Percentiles rank a stretch among this genome's conserved stretches.
Conservation (phyloP, 2,797 vertebrate genomes). For the Hoplostethus mediterraneus region DNA sequence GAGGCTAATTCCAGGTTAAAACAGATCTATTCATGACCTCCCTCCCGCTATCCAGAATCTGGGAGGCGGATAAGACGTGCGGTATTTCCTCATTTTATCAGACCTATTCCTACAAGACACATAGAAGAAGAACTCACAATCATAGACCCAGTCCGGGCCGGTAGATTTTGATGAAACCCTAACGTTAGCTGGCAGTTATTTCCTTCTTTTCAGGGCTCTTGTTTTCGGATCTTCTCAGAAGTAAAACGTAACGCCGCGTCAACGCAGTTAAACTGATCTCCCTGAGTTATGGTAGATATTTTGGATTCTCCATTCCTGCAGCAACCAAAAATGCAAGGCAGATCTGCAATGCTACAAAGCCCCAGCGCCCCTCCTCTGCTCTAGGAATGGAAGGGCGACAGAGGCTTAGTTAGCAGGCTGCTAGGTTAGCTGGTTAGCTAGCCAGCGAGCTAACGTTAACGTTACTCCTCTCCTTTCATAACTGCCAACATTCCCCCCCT, state of each 20-base stretch:
- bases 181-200: constrained; percentile 43
- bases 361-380: constrained; percentile 85
- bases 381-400: constrained; percentile 81
- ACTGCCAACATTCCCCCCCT: constrained; percentile 56
- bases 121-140: constrained; percentile 61
- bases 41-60: constrained; percentile 50
- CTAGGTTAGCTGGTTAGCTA: constrained; percentile 74
- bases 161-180: constrained; percentile 64
- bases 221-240: constrained; percentile 42
- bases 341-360: constrained; percentile 88
- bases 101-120: constrained; percentile 60
- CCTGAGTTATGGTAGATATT: constrained; percentile 61
- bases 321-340: constrained; percentile 68
- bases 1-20: constrained; percentile 54
- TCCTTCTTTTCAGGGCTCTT: constrained; percentile 31
- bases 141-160: constrained; percentile 73
- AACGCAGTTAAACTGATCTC: constrained; percentile 54
- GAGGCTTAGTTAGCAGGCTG: constrained; percentile 80
- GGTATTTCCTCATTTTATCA: constrained; percentile 70
- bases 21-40: constrained; percentile 65
- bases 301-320: constrained; percentile 80
- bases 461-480: constrained; percentile 64
- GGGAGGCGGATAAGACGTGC: constrained; percentile 46
- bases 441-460: constrained; percentile 66
- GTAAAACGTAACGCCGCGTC: constrained; percentile 7